These are phyloP conservation scores for Potamilus streckersoni DNA, from an alignment of 1,140 invertebrate genomes.

Conservation along the genomic window DNA sequence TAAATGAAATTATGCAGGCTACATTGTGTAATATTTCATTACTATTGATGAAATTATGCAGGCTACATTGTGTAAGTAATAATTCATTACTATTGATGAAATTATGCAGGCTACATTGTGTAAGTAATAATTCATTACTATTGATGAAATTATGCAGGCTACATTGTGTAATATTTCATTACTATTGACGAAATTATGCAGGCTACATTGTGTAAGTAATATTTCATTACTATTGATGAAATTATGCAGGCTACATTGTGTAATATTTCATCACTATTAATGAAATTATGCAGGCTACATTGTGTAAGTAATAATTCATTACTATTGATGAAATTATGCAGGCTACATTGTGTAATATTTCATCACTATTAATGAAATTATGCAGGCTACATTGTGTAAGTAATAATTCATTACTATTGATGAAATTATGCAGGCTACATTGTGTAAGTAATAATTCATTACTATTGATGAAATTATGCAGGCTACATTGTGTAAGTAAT, in stretches of 20 bases:
- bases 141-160: conserved; percentile 43
- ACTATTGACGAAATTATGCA: conserved; percentile 35
- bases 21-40: conserved; percentile 44
- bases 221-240: conserved; percentile 26
- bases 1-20: conserved; percentile 45
- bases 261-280: conserved; percentile 31
- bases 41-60: conserved; percentile 35
- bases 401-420: conserved; percentile 4
- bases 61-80: conserved; percentile 54
- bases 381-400: conserved; percentile 54
- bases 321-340: conserved; percentile 35
- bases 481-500: conserved; percentile 54
- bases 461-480: conserved; percentile 35
- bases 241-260: conserved; percentile 44
- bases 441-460: conserved; percentile 47
- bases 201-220: conserved; percentile 54
- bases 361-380: conserved; percentile 32
- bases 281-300: conserved; percentile 46
- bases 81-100: conserved; percentile 26
- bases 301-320: conserved; percentile 47
- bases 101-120: conserved; percentile 44
- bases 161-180: conserved; percentile 44
- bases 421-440: conserved; percentile 46
- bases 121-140: conserved; percentile 39
- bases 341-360: conserved; percentile 50